These are phyloP conservation scores for Crotalus horridus DNA, from an alignment of 2,113 vertebrate genomes.

Conservation along the genomic window DNA sequence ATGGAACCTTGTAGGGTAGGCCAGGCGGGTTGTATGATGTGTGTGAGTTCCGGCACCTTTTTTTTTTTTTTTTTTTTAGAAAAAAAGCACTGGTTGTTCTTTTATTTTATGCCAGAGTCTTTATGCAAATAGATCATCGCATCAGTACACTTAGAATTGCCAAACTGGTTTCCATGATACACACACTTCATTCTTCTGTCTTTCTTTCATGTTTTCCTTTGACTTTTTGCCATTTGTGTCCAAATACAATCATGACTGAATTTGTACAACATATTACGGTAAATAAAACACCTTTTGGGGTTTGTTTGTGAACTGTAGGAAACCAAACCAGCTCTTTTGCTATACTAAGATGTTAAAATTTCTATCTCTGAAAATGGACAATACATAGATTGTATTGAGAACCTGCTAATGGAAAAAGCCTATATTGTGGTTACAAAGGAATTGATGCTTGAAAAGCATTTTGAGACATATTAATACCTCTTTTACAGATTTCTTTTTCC, in stretches of 20 bases:
- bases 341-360: not conserved
- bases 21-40: no score
- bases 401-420: not conserved
- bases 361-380: not conserved
- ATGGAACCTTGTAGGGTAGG: no score
- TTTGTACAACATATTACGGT: not conserved
- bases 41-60: no score
- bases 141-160: not conserved
- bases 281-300: not conserved
- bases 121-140: not conserved
- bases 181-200: slow-evolving; percentile 23
- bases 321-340: not conserved
- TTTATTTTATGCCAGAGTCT: not conserved
- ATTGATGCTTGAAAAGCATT: not conserved
- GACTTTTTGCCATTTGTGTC: not conserved
- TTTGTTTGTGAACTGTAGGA: not conserved
- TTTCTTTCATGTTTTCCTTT: not conserved
- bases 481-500: not conserved
- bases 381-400: not conserved
- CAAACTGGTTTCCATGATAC: slow-evolving; percentile 31
- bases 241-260: not conserved
- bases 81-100: not conserved
- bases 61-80: no score
- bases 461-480: not conserved
- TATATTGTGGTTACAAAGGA: not conserved